Evolutionary conservation across 2,888 invertebrate genomes (phyloP).

Genomic region (Mellilla xanthometata): DNA sequence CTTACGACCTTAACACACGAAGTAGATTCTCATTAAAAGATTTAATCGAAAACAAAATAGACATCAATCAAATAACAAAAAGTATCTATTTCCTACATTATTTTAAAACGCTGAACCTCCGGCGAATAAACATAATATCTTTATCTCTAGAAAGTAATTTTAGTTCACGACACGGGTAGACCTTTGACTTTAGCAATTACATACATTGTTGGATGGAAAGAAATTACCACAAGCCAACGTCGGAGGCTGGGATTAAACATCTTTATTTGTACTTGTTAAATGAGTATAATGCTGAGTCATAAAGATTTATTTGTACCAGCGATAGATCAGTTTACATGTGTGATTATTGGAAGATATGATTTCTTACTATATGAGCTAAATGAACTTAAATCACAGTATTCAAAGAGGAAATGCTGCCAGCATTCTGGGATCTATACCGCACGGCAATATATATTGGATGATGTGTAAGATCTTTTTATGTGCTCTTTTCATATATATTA

Average conservation of each 20-base stretch:
- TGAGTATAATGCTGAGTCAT: conserved; percentile 36
- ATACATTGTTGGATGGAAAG: conserved; percentile 46
- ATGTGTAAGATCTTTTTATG: no score
- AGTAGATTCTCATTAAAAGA: conserved; percentile 1
- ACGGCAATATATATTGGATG: no score
- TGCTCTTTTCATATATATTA: no score
- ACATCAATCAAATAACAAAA: conserved; percentile 40
- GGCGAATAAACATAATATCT: conserved; percentile 21
- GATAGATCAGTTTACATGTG: no score
- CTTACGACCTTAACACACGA: not conserved
- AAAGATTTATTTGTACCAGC: not conserved
- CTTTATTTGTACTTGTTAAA: conserved; percentile 38
- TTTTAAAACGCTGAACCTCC: conserved; percentile 38
- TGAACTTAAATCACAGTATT: no score
- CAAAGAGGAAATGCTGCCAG: no score
- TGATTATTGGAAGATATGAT: no score
- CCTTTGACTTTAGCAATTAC: conserved; percentile 62
- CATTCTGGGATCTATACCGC: no score
- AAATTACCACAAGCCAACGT: conserved; percentile 25
- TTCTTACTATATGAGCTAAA: no score
- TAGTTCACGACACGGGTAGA: conserved; percentile 30
- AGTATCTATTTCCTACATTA: conserved; percentile 27
- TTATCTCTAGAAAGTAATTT: conserved; percentile 32
- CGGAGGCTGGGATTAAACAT: conserved; percentile 32
- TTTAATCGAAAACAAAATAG: conserved; percentile 20